Percentiles rank a stretch among this genome's conserved stretches.
Conservation (phyloP, 2,888 invertebrate species). For the Cheilosia scutellata region DNA sequence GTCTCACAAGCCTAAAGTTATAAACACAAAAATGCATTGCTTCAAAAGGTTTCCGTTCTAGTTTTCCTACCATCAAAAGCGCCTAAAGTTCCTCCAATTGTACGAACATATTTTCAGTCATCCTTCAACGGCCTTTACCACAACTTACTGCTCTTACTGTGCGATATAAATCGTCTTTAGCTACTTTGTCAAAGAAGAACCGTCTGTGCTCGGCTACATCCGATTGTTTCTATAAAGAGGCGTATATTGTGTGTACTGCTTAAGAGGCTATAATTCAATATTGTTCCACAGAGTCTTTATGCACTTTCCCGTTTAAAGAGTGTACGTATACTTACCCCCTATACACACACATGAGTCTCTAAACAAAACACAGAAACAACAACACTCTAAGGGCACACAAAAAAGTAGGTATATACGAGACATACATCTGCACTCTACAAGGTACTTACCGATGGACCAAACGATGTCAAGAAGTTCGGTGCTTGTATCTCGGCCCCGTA, state of each 20-base stretch:
- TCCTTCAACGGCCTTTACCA: not conserved
- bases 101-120: not conserved
- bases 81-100: too few relatives aligned
- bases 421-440: conserved; percentile 26
- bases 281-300: conserved; percentile 46
- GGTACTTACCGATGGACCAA: conserved; percentile 91
- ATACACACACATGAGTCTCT: conserved; percentile 3
- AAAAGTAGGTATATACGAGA: conserved; percentile 4
- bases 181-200: conserved; percentile 26
- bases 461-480: conserved; percentile 93
- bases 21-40: too few relatives aligned
- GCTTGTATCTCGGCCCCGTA: conserved; percentile 91
- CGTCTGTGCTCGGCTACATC: conserved; percentile 32
- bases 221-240: conserved; percentile 38
- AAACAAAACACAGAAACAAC: conserved; percentile 34
- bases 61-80: too few relatives aligned
- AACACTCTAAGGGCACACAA: conserved; percentile 36
- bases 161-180: not conserved
- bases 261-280: conserved; percentile 67
- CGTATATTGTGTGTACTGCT: conserved; percentile 9
- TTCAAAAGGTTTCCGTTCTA: too few relatives aligned
- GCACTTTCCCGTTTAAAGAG: conserved; percentile 49
- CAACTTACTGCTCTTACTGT: too few relatives aligned
- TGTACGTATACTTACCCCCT: conserved; percentile 27
- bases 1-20: too few relatives aligned